These are phyloP conservation scores for Mesodorylaimus sp. DNA, from an alignment of 2,888 invertebrate genomes.

Conservation along the genomic window DNA sequence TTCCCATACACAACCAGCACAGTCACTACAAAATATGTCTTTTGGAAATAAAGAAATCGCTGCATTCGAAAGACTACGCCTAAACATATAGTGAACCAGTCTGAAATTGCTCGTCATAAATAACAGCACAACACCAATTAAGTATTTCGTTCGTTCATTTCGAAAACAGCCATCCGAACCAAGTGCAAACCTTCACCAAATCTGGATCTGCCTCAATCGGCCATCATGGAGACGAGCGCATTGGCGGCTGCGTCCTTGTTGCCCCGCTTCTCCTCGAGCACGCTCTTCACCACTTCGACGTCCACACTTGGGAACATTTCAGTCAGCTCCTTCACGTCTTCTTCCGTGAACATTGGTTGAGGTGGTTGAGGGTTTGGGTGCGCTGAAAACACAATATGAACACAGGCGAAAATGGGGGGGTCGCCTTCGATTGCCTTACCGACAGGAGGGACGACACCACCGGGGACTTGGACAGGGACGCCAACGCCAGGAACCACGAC, in stretches of 20 bases:
- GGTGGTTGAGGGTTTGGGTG: neutral
- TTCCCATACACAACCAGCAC: no score
- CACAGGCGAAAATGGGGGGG: neutral
- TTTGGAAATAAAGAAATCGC: no score
- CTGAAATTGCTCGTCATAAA: no score
- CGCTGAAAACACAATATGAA: neutral
- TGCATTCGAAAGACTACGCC: no score
- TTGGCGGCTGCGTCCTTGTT: conserved; percentile 77
- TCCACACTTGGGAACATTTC: conserved; percentile 95
- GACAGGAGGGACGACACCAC: neutral
- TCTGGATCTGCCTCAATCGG: no score
- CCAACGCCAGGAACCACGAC: neutral
- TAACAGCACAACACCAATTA: no score
- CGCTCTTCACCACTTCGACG: conserved; percentile 71
- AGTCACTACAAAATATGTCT: no score
- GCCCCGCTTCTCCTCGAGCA: conserved; percentile 67
- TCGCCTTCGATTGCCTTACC: neutral
- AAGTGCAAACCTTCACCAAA: no score
- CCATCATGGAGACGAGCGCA: conserved; percentile 60
- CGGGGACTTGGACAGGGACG: neutral
- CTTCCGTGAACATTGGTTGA: conserved; percentile 23
- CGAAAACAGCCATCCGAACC: no score
- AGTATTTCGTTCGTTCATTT: no score
- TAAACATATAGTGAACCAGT: no score
- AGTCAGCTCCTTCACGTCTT: conserved; percentile 42